Base-by-base conservation (phyloP, 2,113 vertebrate genomes). In the Alectura lathami region DNA sequence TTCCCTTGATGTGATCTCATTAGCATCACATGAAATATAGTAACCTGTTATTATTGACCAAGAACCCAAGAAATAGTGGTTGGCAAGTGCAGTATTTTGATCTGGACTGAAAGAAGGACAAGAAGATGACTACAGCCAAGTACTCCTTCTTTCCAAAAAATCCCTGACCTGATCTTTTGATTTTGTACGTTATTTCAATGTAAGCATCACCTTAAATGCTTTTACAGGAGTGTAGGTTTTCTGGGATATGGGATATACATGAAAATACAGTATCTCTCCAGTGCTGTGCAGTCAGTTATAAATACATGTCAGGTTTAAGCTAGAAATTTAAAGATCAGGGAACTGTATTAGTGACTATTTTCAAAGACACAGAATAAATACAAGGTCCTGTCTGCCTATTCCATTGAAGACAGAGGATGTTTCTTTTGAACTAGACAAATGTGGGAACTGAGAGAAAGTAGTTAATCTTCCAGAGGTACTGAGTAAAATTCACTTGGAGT, bases 191-290 rank as follows among this genome's bases (percentile, higher is more conserved):
- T 84, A 21, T 89, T 29, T 18, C 84, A 48, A 77, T 3, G 10
- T 43, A 36, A 86, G 13, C 20, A 77, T 40, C 22, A 67, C 32
- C 67, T 43, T 27, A 77, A 69, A 17, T 60, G 23, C 4, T 5
- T 80, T 62, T 69, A 7, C 34, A 64, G 22, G 26, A 30, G 6
- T n/a, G 9, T 11, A 51, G 8, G 20, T 51, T 74, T 92, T 89
- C 68, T 73, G n/a, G 83, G 42, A 40, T 8, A 63, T 5, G 8
- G 15, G 11, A 60, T 0, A 0, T 30, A n/a, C 1, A 2, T n/a
- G 36, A 78, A 53, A 62, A 74, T 38, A 40, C 1, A 62, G 8
- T 21, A 84, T 30, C 6, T 45, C 24, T 79, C 56, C 27, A 36
- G 1, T 43, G 9, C 60, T 91, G 15, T 1, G 1, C 5, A 13